Evolutionary conservation across 2,797 vertebrate genomes (phyloP), one percentile per base, ranked within the genome.

Genomic region (Eremophila alpestris): DNA sequence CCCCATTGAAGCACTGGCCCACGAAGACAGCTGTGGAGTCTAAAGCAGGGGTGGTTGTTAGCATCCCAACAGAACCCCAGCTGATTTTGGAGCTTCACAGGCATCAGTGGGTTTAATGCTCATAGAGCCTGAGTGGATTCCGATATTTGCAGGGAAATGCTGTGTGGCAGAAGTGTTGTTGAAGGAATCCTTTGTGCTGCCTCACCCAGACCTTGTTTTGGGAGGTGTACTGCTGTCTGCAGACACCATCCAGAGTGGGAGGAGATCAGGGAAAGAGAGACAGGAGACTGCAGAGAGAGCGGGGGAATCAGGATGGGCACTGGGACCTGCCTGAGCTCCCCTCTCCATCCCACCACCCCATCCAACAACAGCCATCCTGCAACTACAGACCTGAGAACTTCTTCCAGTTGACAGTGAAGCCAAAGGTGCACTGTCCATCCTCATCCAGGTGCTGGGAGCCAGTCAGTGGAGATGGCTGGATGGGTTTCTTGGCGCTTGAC

Each of bases 11-110:
- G 45, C 86, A 91, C 60, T 95, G 94, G 16, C 94, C 93, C 83
- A 87, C 63, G 0, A 95, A 96, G 52, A 90, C 92, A 32, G 94
- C 64, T 11, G 79, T 91, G 46, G 92, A 96, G n/a, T 96, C 95
- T 74, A 18, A 38, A 68, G 36, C 8, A 80, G 17, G 0, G 2
- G 22, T 23, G 15, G 41, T 16, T 71, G 7, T 89, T 38, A 96
- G 73, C 18, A 69, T 5, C n/a, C 23, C 30, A 41, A 11, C 0
- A 1, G 38, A 17, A 75, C 12, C 9, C 29, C 14, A 27, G 6
- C 20, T 46, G 21, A 41, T 67, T 82, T 19, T 59, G 54, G 40
- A 62, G 24, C 27, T 74, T 34, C 40, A 38, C 7, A 34, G 51
- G 21, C 38, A 40, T 23, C 12, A 6, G 5, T 2, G 3, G 4